A percentile compares a stretch with the other conserved stretches of the same genome.
These are phyloP conservation scores for Planiliza haematocheilus DNA, from an alignment of 2,113 vertebrate species.

Conservation along the genomic window DNA sequence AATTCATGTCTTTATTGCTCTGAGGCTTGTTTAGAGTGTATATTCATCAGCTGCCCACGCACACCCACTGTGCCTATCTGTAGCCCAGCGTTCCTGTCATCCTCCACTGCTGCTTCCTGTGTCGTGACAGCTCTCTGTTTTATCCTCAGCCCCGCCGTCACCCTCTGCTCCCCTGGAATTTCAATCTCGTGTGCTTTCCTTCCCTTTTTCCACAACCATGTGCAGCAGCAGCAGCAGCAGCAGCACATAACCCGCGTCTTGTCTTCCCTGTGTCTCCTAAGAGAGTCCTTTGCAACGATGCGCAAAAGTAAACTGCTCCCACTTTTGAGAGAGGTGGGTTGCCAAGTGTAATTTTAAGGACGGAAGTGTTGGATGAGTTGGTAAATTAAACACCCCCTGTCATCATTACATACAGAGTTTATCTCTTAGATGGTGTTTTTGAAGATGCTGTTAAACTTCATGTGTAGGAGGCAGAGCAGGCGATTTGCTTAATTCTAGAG, in stretches of 20 bases:
- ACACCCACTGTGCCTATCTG: slow-evolving; percentile 74
- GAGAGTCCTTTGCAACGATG: slow-evolving; percentile 25
- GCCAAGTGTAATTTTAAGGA: slow-evolving; percentile 27
- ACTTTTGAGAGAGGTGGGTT: background rate
- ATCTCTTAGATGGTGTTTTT: slow-evolving; percentile 12
- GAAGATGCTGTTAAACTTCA: slow-evolving; percentile 13
- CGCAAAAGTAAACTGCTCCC: slow-evolving; percentile 15
- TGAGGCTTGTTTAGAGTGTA: slow-evolving; percentile 65
- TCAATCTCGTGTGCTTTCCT: slow-evolving; percentile 52
- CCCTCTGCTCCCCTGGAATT: slow-evolving; percentile 64
- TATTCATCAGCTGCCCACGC: slow-evolving; percentile 72
- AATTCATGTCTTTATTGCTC: slow-evolving; percentile 45
- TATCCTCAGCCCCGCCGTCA: slow-evolving; percentile 59
- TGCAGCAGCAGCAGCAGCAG: slow-evolving; percentile 12
- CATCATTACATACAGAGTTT: slow-evolving; percentile 17
- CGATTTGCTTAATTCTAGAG: slow-evolving; percentile 38
- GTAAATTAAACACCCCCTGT: slow-evolving; percentile 32
- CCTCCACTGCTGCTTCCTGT: slow-evolving; percentile 68
- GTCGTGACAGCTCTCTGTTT: slow-evolving; percentile 77
- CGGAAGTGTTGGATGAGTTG: slow-evolving; percentile 34
- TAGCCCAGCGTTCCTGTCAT: slow-evolving; percentile 76
- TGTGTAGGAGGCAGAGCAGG: slow-evolving; percentile 31
- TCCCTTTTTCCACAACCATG: slow-evolving; percentile 27
- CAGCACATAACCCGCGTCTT: slow-evolving; percentile 31
- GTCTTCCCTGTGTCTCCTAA: slow-evolving; percentile 17